These are phyloP conservation scores for Drosophila mayaguana DNA, from an alignment of 2,888 invertebrate genomes.

Conservation along the genomic window DNA sequence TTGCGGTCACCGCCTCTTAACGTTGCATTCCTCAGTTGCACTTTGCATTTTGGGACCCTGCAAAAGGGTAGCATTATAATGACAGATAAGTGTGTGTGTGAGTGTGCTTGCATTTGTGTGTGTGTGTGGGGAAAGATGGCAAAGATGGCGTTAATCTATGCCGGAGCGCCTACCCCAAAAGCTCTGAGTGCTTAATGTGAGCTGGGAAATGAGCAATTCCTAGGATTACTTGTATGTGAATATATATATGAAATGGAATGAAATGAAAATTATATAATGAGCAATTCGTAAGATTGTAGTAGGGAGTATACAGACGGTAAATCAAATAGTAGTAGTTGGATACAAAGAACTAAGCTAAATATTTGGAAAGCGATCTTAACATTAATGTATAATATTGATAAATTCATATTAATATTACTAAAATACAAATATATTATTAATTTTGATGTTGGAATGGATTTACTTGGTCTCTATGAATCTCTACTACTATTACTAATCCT, in stretches of 20 bases:
- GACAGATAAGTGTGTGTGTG: slow-evolving; percentile 24
- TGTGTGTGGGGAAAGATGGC: slow-evolving; percentile 10
- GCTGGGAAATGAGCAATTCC: slow-evolving; percentile 12
- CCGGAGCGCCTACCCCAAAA: slow-evolving; percentile 25
- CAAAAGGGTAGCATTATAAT: slow-evolving; percentile 36
- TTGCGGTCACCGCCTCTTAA: slow-evolving; percentile 41
- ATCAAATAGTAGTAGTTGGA: too few species aligned
- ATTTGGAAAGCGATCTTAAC: too few species aligned
- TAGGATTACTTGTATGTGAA: not conserved
- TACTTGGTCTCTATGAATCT: too few species aligned
- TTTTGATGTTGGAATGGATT: too few species aligned
- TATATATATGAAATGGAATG: not conserved
- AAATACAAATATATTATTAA: too few species aligned
- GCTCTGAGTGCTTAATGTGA: slow-evolving; percentile 7
- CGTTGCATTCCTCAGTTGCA: slow-evolving; percentile 52
- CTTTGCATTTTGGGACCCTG: slow-evolving; percentile 44
- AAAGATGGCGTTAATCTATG: slow-evolving; percentile 42
- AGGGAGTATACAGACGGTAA: too few species aligned
- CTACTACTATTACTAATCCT: too few species aligned
- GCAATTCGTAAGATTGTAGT: not conserved
- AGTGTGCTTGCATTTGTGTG: not conserved
- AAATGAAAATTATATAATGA: not conserved
- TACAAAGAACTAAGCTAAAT: too few species aligned
- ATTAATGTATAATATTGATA: too few species aligned
- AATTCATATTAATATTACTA: too few species aligned